Evolutionary conservation across 2,113 vertebrate genomes (phyloP).

Genomic region (Columbina picui): DNA sequence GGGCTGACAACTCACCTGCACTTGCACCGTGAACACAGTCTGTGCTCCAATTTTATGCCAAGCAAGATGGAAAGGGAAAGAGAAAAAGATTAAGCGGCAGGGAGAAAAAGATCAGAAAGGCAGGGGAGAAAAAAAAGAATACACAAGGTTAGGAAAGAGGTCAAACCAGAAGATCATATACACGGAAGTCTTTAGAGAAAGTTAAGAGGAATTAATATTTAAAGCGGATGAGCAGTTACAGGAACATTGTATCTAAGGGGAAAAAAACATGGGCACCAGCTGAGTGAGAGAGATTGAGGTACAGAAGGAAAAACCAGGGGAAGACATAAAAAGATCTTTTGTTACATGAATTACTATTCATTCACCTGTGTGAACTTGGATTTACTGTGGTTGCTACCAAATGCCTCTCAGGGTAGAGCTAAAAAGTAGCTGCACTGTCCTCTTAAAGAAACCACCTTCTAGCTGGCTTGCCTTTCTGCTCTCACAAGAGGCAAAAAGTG

Average conservation of each 20-base stretch:
- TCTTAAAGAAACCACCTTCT: neutral
- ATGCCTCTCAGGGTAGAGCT: neutral
- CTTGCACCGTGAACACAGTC: neutral
- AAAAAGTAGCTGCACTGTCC: neutral
- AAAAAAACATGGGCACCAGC: neutral
- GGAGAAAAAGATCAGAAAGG: conserved; percentile 21
- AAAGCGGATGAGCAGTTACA: neutral
- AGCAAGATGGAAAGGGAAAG: neutral
- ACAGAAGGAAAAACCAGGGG: neutral
- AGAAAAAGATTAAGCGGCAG: neutral
- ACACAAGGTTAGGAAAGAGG: conserved; percentile 28
- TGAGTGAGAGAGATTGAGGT: neutral
- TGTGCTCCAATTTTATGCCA: conserved; percentile 29
- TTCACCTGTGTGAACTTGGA: neutral
- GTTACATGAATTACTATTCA: neutral
- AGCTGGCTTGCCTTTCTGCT: neutral
- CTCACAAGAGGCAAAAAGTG: neutral
- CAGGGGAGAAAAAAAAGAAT: neutral
- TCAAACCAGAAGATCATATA: conserved; percentile 26
- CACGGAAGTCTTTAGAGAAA: conserved; percentile 44
- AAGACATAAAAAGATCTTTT: neutral
- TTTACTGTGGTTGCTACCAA: neutral
- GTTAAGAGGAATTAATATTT: conserved; percentile 37
- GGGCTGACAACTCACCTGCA: conserved; percentile 16
- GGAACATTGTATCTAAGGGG: neutral